Evolutionary conservation across 2,797 vertebrate species (phyloP), one percentile per base, ranked within the genome.

Genomic region (Peromyscus nudipes): DNA sequence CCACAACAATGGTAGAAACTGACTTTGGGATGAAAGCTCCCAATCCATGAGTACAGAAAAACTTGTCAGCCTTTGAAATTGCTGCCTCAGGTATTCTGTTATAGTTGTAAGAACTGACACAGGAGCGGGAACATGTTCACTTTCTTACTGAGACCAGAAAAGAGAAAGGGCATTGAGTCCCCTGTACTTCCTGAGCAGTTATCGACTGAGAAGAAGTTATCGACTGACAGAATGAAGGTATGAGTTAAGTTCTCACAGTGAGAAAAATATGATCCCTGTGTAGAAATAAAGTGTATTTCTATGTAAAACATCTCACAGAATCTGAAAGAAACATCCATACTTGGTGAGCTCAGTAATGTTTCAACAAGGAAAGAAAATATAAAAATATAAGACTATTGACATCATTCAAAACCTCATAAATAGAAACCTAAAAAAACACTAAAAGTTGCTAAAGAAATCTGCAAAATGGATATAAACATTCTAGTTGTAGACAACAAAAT

Each of bases 401-500:
- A n/a, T 19, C 2, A 29, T n/a, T 81, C 7, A 31, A 73, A 71
- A 57, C 23, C n/a, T 12, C 23, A 64, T 4, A 21, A 25, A 46
- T 25, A 9, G 1, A 21, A 76, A 29, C 21, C 14, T 67, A 81
- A 49, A 8, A 55, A 75, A 62, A 81, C 4, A 27, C 10, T 6
- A 10, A 89, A 64, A 10, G 40, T n/a, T 21, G 11, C 19, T 25
- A 10, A 43, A 21, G 13, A 40, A 37, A 14, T 62, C 0, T 16
- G 23, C 19, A 83, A 40, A 49, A 37, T 19, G 12, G 17, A 34
- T 49, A 57, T 8, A 84, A 10, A 46, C 3, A 37, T 8, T 11
- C 0, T 29, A 2, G 1, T 3, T 9, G 10, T 27, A 77, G 16
- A 29, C 31, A 40, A 23, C 6, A 34, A 4, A 2, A 3, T 9